phyloP scores from a whole-genome alignment of 2,888 invertebrate genomes.

The Drosophila siamana region DNA sequence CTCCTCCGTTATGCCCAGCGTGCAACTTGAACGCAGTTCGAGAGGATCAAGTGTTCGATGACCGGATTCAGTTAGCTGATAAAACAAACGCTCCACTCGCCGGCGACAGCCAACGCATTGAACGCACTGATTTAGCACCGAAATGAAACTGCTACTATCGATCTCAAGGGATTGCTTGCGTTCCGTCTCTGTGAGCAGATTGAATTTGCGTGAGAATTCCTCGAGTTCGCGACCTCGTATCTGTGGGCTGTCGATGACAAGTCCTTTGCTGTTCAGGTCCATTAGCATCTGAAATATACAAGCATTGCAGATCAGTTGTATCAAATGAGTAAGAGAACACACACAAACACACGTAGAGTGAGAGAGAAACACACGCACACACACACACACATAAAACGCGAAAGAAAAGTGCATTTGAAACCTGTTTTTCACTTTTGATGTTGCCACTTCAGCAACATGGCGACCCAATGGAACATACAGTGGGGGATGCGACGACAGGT shows the following conservation, averaged over 20 bases:
- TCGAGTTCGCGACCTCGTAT: slow-evolving; percentile 94
- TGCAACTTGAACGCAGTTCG: slow-evolving; percentile 90
- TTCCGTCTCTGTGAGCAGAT: slow-evolving; percentile 91
- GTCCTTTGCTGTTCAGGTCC: slow-evolving; percentile 94
- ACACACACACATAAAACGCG: slow-evolving; percentile 11
- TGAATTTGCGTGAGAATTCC: slow-evolving; percentile 93
- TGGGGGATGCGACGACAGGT: slow-evolving; percentile 30
- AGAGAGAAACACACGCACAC: background rate
- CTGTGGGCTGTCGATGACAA: slow-evolving; percentile 92
- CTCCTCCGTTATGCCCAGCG: slow-evolving; percentile 92
- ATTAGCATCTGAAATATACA: slow-evolving; percentile 93
- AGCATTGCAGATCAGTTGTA: slow-evolving; percentile 14
- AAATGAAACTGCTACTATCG: slow-evolving; percentile 92
- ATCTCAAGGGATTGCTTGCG: slow-evolving; percentile 93
- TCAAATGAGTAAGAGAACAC: background rate
- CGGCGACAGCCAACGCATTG: slow-evolving; percentile 97
- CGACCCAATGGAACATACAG: slow-evolving; percentile 40
- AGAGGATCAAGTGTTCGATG: slow-evolving; percentile 95
- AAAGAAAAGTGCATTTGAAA: slow-evolving; percentile 65
- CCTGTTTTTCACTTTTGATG: slow-evolving; percentile 57
- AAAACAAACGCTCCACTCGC: slow-evolving; percentile 95
- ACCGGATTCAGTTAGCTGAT: slow-evolving; percentile 93
- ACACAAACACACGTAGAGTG: background rate
- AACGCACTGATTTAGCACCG: slow-evolving; percentile 94
- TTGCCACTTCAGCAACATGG: slow-evolving; percentile 75